Conservation (phyloP, 2,888 invertebrate species). For the Eupithecia pulchellata region DNA sequence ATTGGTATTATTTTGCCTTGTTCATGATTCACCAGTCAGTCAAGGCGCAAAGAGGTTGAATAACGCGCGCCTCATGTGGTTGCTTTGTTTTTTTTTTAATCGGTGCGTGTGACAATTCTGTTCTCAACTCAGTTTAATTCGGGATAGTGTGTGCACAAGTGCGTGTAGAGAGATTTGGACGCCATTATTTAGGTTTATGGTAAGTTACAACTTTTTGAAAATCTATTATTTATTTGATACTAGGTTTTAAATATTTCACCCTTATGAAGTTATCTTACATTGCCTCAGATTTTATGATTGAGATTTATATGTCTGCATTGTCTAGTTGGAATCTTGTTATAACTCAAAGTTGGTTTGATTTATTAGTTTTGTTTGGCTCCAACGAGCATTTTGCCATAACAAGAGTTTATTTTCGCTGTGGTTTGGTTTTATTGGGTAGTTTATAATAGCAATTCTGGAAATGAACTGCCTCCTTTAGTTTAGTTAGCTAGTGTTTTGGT, state of each 20-base stretch:
- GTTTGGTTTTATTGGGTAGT: not conserved
- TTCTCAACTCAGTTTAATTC: constrained; percentile 54
- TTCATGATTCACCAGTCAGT: constrained; percentile 80
- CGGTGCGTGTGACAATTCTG: constrained; percentile 58
- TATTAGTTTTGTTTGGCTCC: not conserved
- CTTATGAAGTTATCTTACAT: no score
- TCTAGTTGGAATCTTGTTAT: not conserved
- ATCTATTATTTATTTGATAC: no score
- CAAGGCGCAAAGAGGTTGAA: constrained; percentile 64
- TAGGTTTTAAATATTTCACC: no score
- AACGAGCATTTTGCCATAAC: constrained; percentile 1
- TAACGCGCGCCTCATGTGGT: constrained; percentile 58
- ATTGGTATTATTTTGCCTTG: constrained; percentile 81
- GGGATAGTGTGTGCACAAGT: constrained; percentile 54
- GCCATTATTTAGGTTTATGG: constrained; percentile 12
- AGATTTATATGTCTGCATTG: not conserved
- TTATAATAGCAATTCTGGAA: constrained; percentile 1
- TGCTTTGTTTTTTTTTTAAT: constrained; percentile 57
- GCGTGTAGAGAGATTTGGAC: constrained; percentile 34
- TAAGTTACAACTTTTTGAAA: constrained; percentile 22
- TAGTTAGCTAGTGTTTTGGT: not conserved
- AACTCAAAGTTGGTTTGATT: constrained; percentile 2
- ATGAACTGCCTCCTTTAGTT: not conserved
- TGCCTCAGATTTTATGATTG: no score
- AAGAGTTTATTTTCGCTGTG: constrained; percentile 11